Base-by-base conservation (phyloP, 2,888 invertebrate species). In the Platycheirus albimanus region DNA sequence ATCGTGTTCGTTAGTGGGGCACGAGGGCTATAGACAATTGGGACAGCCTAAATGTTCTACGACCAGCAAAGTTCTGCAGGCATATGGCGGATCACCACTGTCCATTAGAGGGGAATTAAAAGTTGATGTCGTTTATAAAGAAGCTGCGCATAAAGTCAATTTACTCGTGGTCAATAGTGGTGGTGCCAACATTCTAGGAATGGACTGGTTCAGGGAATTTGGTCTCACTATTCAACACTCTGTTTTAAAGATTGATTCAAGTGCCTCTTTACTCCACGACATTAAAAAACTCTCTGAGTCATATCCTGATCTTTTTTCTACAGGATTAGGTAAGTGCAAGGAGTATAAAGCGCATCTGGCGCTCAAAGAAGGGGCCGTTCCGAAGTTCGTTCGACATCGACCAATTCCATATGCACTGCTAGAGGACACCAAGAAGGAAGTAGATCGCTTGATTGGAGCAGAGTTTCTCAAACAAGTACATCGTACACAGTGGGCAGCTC, bases 21-120 rank as follows among this genome's bases (percentile, higher is more conserved):
- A 11, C 11, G 36, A 54, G 6, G 51, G 30, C 7, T 33, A 51
- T 51, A n/a, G 15, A 15, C 17, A 54, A 17, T 19, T 54, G 36
- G 19, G 52, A 11, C 33, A 54, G 20, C 33, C 52, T 5, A 54
- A 36, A n/a, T 54, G 52, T 20, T 8, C 17, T 17, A 2, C 36
- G 8, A 54, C 52, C 19, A 36, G n/a, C 36, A 54, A 54, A n/a
- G 19, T 15, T 0, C 19, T 54, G 10, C 15, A 17, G 5, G 52
- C 36, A 6, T 54, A 54, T 36, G 52, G 36, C 36, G 52, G 33
- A 33, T 4, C 33, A 19, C 17, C 11, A 15, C 33, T 33, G 2
- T 10, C 52, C n/a, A 19, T 54, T 41, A 41, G n/a, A 13, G 24
- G 41, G 41, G 38, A 56, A 56, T 54, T 20, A n/a, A n/a, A n/a